Base-by-base conservation (phyloP, 2,113 vertebrate genomes). In the Hippotragus niger region DNA sequence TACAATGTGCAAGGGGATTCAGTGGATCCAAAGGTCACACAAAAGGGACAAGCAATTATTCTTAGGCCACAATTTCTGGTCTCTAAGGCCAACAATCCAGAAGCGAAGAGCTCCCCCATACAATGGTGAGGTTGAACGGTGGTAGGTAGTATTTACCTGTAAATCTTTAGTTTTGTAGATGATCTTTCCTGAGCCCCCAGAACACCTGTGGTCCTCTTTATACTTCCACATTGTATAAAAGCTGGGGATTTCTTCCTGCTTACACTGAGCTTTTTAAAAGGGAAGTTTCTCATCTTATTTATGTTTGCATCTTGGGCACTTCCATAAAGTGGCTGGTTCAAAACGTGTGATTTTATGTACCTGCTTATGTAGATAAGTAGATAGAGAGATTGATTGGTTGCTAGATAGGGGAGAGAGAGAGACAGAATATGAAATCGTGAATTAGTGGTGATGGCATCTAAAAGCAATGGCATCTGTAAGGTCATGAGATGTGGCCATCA, bases 61-160 rank as follows among this genome's bases (percentile, higher is more conserved):
- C 47, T 36, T 7, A 76, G 31, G 31, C 33, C 31, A 10, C 9
- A 5, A 2, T 25, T 45, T 55, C 23, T 62, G 23, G 31, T 19
- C 58, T 53, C 86, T 25, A 17, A 74, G 16, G 60, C 21, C 47
- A 29, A 53, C 14, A 16, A 1, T 31, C 33, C 43, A 9, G 17
- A n/a, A 50, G 25, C 36, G 3, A 74, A 36, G 43, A 74, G 23
- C 12, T 40, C 4, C 50, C 40, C 4, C 7, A 23, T 12, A 12
- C 11, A 15, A 33, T 4, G 12, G 14, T 3, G 15, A 8, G 53
- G 64, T 23, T 13, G 1, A 25, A 36, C 6, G 29, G 12, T 2
- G 4, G 43, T 45, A 8, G 6, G 8, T 6, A 13, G 14, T 16
- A 5, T 40, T 1, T 2, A 11, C 25, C 25, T 27, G 7, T 11